phyloP scores from a whole-genome alignment of 2,888 invertebrate species.

The Lordiphosa fenestrarum region DNA sequence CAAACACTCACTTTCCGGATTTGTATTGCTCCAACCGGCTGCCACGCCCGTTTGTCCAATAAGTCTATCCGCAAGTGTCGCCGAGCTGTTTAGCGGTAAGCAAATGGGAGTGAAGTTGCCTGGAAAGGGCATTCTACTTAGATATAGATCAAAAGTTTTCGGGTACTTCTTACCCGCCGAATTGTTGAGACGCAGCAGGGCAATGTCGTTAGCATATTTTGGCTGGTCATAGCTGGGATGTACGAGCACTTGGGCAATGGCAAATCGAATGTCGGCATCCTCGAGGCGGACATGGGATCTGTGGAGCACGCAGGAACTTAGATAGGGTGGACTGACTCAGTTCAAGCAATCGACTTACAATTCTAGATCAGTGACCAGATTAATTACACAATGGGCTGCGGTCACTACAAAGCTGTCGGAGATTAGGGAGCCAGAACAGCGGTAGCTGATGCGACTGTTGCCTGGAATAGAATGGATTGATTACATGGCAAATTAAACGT shows the following conservation, averaged over 20 bases:
- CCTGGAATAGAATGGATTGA: slow-evolving; percentile 42
- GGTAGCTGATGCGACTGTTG: slow-evolving; percentile 73
- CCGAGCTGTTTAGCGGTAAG: slow-evolving; percentile 79
- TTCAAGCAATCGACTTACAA: slow-evolving; percentile 73
- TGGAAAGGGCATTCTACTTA: slow-evolving; percentile 18
- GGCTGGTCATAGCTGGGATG: slow-evolving; percentile 82
- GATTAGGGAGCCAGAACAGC: slow-evolving; percentile 82
- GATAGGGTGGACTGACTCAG: neutral
- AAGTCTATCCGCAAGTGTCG: slow-evolving; percentile 75
- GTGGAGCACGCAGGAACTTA: slow-evolving; percentile 1
- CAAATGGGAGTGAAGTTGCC: slow-evolving; percentile 81
- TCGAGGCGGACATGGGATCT: slow-evolving; percentile 84
- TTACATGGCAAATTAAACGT: neutral
- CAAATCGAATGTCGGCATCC: slow-evolving; percentile 82
- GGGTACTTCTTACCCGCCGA: slow-evolving; percentile 66
- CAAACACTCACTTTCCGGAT: slow-evolving; percentile 81
- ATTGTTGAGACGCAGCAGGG: slow-evolving; percentile 81
- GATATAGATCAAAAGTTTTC: neutral
- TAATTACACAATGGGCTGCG: slow-evolving; percentile 83
- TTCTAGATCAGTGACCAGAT: slow-evolving; percentile 80
- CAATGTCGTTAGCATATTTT: slow-evolving; percentile 83
- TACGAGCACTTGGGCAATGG: slow-evolving; percentile 80
- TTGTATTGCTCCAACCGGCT: slow-evolving; percentile 89
- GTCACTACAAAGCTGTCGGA: slow-evolving; percentile 82
- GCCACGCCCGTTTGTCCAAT: slow-evolving; percentile 82